Percentiles rank a stretch among this genome's conserved stretches.
Evolutionary conservation across 2,888 invertebrate species (phyloP).

Genomic region (Rhagonycha lutea): DNA sequence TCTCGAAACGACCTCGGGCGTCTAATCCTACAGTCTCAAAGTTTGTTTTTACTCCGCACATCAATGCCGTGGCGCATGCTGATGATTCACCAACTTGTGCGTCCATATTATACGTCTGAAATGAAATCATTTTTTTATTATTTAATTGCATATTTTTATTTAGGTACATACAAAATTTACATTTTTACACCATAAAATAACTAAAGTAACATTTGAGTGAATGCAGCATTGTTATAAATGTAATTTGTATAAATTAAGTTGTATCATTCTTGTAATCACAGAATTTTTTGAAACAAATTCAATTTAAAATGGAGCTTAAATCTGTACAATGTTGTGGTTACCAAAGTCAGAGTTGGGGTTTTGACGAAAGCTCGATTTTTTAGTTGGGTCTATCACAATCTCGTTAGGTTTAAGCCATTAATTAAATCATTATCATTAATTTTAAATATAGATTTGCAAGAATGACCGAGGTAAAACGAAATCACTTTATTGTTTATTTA

Average conservation of each 20-base stretch:
- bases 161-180: background rate
- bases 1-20: constrained; percentile 61
- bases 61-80: constrained; percentile 68
- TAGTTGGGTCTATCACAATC: background rate
- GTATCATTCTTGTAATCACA: background rate
- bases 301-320: background rate
- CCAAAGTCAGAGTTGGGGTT: background rate
- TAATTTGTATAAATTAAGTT: background rate
- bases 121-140: constrained; percentile 31
- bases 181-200: background rate
- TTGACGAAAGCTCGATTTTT: background rate
- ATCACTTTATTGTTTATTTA: background rate
- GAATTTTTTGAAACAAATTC: background rate
- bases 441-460: background rate
- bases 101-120: constrained; percentile 70
- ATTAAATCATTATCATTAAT: background rate
- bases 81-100: constrained; percentile 71
- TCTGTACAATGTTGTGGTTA: background rate
- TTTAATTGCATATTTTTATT: background rate
- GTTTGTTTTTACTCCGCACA: constrained; percentile 71
- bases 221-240: background rate
- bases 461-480: background rate
- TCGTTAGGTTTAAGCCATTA: background rate
- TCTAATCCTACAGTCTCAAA: constrained; percentile 66
- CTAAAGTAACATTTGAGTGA: background rate